Base-by-base conservation (phyloP, 2,888 invertebrate species). In the Dynastes tityus region DNA sequence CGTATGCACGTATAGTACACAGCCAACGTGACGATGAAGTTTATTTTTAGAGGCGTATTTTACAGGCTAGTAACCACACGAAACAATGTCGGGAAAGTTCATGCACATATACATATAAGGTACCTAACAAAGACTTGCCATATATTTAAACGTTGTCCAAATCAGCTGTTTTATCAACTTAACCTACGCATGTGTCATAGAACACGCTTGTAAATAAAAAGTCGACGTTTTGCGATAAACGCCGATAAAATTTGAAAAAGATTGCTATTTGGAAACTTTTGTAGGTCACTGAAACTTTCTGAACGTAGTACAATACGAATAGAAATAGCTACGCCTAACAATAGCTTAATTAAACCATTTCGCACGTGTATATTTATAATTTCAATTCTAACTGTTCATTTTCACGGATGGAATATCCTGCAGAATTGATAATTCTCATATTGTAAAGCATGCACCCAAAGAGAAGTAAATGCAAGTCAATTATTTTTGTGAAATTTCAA, bases 41-140 rank as follows among this genome's bases (percentile, higher is more conserved):
- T 76, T 76, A 76, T 79, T 79, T 78, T 71, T 78, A 64, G 77
- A 55, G 51, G 32, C 37, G 55, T 16, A 55, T 55, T 45, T 45
- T 55, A 55, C 16, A 71, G 27, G 71, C 45, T 32, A 51, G 61
- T 64, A 77, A 63, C 63, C 40, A 13, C 53, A 58, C 29, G 22
- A 37, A 67, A 49, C 68, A 13, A 27, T 63, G 64, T 37, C 55
- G 76, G 37, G n/a, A 32, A 51, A 37, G 37, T n/a, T 68, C 27
- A 29, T 11, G 51, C 13, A 51, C n/a, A 22, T 51, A 51, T 13
- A 55, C 55, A 16, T 16, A 16, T 16, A 8, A 45, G 45, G 45
- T 45, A 8, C 45, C 11, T 9, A 45, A 45, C 45, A 45, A 45
- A 45, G 45, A 11, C 9, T 45, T 45, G 11, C 45, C 45, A 16